These are phyloP conservation scores for Lepilemur ruficaudatus DNA, from an alignment of 2,797 vertebrate genomes.

Conservation along the genomic window DNA sequence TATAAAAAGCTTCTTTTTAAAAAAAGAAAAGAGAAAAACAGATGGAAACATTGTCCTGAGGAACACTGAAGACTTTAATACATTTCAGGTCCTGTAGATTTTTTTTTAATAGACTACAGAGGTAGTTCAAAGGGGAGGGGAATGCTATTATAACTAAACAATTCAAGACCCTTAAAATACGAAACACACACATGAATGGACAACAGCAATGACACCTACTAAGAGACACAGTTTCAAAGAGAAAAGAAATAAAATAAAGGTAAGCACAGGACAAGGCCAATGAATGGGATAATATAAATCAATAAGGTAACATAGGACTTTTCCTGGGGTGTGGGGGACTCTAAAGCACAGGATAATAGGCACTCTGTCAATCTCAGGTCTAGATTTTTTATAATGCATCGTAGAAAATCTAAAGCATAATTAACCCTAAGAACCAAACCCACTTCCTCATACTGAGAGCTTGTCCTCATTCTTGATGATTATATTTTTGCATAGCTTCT, in stretches of 20 bases:
- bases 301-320: background rate
- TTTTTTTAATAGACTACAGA: slow-evolving; percentile 3
- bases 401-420: background rate
- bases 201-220: background rate
- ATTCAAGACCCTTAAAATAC: slow-evolving; percentile 41
- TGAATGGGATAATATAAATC: background rate
- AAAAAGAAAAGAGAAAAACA: background rate
- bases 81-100: background rate
- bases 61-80: slow-evolving; percentile 40
- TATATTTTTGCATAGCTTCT: background rate
- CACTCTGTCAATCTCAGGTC: background rate
- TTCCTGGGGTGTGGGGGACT: background rate
- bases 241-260: slow-evolving; percentile 25
- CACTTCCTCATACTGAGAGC: background rate
- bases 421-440: background rate
- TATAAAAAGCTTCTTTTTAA: background rate
- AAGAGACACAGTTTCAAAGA: slow-evolving; percentile 20
- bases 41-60: slow-evolving; percentile 3
- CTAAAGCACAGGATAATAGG: background rate
- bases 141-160: background rate
- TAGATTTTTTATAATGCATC: background rate
- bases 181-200: background rate
- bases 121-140: background rate
- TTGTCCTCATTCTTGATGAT: background rate
- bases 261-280: background rate